Conservation (phyloP, 2,888 invertebrate genomes). For the Suillia variegata region DNA sequence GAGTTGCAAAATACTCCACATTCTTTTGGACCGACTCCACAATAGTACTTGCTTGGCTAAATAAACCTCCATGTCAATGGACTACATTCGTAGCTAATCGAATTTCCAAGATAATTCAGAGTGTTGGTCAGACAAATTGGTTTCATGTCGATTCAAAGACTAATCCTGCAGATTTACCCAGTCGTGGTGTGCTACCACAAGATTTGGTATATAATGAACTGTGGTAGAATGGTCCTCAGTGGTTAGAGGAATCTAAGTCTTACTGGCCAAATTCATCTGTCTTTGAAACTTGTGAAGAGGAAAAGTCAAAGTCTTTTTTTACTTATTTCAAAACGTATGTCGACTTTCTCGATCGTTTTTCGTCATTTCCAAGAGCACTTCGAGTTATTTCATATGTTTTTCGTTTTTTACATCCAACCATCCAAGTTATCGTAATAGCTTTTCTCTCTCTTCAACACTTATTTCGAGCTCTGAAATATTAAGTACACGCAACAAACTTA, state of each 20-base stretch:
- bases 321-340: no score
- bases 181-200: neutral
- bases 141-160: neutral
- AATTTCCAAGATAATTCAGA: constrained; percentile 1
- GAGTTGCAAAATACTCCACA: no score
- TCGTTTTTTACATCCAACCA: neutral
- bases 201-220: neutral
- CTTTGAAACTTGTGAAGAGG: no score
- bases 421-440: neutral
- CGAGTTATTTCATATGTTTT: neutral
- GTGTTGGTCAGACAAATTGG: neutral
- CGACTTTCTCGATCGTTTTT: neutral
- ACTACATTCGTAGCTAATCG: constrained; percentile 13
- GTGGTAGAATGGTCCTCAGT: constrained; percentile 4
- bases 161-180: neutral
- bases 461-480: neutral
- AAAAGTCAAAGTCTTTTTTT: no score
- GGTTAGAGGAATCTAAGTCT: neutral
- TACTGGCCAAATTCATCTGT: neutral
- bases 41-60: constrained; percentile 15
- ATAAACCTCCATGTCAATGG: constrained; percentile 9
- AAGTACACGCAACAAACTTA: neutral
- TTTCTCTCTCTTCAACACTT: no score
- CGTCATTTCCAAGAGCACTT: neutral
- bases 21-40: constrained; percentile 19